phyloP scores from a whole-genome alignment of 2,113 vertebrate species.

The Phaethon lepturus region DNA sequence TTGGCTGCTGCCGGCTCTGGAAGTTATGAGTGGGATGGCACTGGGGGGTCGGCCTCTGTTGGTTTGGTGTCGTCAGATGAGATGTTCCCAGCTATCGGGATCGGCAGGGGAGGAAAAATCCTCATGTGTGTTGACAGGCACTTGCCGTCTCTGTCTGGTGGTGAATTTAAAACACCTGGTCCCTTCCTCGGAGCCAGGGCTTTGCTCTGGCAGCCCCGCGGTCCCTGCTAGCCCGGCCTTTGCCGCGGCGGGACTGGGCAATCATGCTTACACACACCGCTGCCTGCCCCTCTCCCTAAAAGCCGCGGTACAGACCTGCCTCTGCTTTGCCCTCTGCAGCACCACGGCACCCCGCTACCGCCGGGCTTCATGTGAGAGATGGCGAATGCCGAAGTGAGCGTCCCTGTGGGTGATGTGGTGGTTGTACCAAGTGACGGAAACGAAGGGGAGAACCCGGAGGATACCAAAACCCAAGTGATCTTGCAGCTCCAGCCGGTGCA shows the following conservation, averaged over 20 bases:
- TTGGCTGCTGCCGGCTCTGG: background rate
- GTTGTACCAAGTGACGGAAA: slow-evolving; percentile 84
- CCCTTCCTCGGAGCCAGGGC: background rate
- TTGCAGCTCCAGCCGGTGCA: slow-evolving; percentile 90
- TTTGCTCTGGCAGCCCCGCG: background rate
- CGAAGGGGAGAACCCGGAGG: slow-evolving; percentile 85
- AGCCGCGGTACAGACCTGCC: background rate
- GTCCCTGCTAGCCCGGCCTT: background rate
- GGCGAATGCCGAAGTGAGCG: slow-evolving; percentile 89
- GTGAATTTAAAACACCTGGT: background rate
- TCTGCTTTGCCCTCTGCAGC: slow-evolving; percentile 20
- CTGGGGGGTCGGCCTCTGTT: background rate
- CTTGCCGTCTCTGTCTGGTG: background rate
- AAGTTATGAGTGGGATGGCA: background rate
- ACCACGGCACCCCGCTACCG: background rate
- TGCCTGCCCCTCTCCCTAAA: background rate
- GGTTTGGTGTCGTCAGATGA: background rate
- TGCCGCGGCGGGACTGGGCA: background rate
- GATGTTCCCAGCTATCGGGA: background rate
- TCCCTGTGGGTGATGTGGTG: slow-evolving; percentile 89
- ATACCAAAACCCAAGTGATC: slow-evolving; percentile 90
- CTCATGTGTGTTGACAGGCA: background rate
- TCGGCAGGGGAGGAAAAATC: background rate
- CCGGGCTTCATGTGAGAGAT: slow-evolving; percentile 83
- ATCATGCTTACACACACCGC: background rate